These are phyloP conservation scores for Stichodactyla helianthus DNA, from an alignment of 64 coral and sea anemone genomes.

Conservation along the genomic window DNA sequence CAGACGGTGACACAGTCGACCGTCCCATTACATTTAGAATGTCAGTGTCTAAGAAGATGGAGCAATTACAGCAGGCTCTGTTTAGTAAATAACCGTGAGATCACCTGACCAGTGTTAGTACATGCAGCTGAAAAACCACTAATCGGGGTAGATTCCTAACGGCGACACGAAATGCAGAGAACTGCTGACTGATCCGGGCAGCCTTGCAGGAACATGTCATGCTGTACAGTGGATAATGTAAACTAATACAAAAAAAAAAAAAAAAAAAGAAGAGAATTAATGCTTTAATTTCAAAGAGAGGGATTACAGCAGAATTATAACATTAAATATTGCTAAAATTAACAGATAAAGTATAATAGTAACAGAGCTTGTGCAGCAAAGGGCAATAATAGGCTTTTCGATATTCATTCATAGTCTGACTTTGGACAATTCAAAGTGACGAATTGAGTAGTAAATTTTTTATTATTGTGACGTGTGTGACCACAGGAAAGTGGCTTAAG, in stretches of 20 bases:
- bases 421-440: no score
- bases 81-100: background rate
- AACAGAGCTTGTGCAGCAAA: background rate
- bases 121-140: background rate
- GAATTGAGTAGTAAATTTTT: no score
- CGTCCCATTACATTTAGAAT: background rate
- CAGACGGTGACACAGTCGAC: constrained; percentile 5
- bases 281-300: no score
- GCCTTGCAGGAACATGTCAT: no score
- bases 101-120: background rate
- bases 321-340: no score
- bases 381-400: background rate
- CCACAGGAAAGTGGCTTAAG: background rate
- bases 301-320: no score
- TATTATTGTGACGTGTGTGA: background rate
- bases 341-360: background rate
- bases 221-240: background rate
- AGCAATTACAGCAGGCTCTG: constrained; percentile 16
- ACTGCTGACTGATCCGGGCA: no score
- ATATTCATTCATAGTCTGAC: background rate
- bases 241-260: background rate
- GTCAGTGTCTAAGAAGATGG: constrained; percentile 16
- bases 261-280: background rate
- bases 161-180: no score
- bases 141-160: background rate